Percentiles rank a stretch among this genome's conserved stretches.
Evolutionary conservation across 2,797 vertebrate species (phyloP).

Genomic region (Furcifer pardalis): DNA sequence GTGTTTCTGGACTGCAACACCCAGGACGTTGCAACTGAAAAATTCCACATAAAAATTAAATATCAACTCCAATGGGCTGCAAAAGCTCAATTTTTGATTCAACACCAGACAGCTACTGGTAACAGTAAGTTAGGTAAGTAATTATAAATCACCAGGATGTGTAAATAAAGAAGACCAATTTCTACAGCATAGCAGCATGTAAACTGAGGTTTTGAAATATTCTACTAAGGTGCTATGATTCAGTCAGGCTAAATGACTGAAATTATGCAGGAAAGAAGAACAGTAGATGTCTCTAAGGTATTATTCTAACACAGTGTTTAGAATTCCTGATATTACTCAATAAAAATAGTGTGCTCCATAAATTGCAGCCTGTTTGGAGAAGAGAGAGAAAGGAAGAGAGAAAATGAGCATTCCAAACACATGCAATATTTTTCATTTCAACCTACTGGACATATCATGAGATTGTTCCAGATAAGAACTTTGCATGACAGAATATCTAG

Average conservation of each 20-base stretch:
- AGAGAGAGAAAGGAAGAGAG: not conserved
- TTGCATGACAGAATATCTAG: not conserved
- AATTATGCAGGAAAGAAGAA: not conserved
- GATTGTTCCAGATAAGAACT: not conserved
- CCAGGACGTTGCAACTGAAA: too few species aligned
- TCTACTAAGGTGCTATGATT: not conserved
- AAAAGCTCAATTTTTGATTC: not conserved
- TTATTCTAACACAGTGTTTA: not conserved
- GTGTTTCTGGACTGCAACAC: too few species aligned
- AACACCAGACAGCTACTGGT: not conserved
- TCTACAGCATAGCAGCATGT: not conserved
- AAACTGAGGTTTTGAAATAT: not conserved
- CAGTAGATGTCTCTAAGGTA: not conserved
- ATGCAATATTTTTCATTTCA: slow-evolving; percentile 1
- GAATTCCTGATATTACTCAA: not conserved
- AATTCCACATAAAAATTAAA: not conserved
- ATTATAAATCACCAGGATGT: not conserved
- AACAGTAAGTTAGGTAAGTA: not conserved
- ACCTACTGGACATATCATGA: not conserved
- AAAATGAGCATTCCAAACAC: not conserved
- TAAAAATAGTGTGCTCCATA: not conserved
- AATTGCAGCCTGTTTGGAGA: not conserved
- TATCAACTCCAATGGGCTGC: not conserved
- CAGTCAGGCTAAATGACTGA: not conserved
- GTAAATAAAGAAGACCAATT: not conserved